These are phyloP conservation scores for Sterrhoptilus dennistouni DNA, from an alignment of 2,113 vertebrate species.

Conservation along the genomic window DNA sequence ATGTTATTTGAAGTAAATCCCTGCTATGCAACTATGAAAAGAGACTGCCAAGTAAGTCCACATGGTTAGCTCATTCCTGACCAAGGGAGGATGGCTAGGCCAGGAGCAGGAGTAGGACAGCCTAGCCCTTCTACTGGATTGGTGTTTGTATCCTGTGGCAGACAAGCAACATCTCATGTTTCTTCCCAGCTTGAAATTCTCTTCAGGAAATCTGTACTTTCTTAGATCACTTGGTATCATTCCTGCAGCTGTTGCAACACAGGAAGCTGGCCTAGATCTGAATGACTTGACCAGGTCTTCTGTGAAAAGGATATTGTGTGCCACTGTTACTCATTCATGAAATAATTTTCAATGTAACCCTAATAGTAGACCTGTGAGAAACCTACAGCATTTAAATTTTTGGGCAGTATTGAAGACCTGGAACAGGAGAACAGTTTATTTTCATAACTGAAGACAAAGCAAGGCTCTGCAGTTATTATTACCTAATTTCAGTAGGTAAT, in stretches of 20 bases:
- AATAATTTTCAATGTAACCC: neutral
- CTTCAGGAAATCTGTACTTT: neutral
- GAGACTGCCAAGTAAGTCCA: neutral
- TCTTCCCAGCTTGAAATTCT: conserved; percentile 5
- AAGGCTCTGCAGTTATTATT: neutral
- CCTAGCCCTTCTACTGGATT: neutral
- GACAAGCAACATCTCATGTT: neutral
- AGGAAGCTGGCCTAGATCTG: neutral
- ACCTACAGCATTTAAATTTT: neutral
- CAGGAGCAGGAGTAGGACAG: neutral
- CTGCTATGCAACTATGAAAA: neutral
- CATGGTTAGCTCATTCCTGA: neutral
- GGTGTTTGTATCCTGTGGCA: neutral
- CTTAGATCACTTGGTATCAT: neutral
- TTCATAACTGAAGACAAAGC: neutral
- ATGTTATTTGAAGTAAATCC: neutral
- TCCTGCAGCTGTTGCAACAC: conserved; percentile 29
- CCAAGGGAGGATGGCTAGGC: neutral
- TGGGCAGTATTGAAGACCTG: neutral
- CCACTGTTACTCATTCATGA: neutral
- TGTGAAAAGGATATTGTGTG: neutral
- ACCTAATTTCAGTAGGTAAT: neutral
- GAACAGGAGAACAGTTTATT: neutral
- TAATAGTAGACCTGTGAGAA: neutral
- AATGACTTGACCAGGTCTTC: conserved; percentile 28